phyloP scores from a whole-genome alignment of 1,140 invertebrate genomes.

The Adelges cooleyi region DNA sequence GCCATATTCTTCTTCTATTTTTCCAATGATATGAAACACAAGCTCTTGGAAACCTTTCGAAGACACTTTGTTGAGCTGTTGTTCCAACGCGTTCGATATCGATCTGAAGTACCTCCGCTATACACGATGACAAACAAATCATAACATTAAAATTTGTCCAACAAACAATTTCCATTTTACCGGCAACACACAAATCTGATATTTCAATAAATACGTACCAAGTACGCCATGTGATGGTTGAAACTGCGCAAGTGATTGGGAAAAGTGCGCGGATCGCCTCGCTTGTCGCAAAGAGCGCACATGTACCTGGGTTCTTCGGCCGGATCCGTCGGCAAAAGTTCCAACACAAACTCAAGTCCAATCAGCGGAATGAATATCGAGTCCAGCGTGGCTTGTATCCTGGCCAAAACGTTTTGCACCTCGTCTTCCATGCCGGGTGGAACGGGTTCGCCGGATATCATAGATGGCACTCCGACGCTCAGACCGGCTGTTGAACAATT shows the following conservation, averaged over 20 bases:
- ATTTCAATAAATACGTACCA: slow-evolving; percentile 37
- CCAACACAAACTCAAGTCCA: slow-evolving; percentile 58
- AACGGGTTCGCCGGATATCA: slow-evolving; percentile 53
- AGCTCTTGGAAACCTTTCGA: slow-evolving; percentile 23
- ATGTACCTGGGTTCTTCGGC: slow-evolving; percentile 54
- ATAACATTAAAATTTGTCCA: not conserved
- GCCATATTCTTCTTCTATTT: slow-evolving; percentile 49
- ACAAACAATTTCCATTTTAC: too few species aligned
- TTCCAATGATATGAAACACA: slow-evolving; percentile 43
- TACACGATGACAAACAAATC: not conserved
- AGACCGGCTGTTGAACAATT: not conserved
- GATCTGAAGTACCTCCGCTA: slow-evolving; percentile 33
- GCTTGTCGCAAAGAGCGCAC: slow-evolving; percentile 62
- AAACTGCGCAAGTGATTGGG: slow-evolving; percentile 61
- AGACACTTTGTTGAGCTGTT: slow-evolving; percentile 20
- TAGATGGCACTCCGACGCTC: slow-evolving; percentile 25
- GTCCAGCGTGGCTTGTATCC: slow-evolving; percentile 46
- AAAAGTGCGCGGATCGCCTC: slow-evolving; percentile 59
- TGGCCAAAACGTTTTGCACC: slow-evolving; percentile 41
- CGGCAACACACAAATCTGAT: not conserved
- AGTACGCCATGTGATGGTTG: slow-evolving; percentile 51
- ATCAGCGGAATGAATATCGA: slow-evolving; percentile 39
- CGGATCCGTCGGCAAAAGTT: slow-evolving; percentile 45
- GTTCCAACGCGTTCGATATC: slow-evolving; percentile 16
- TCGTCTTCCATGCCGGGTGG: slow-evolving; percentile 59